Base-by-base conservation (phyloP, 1,140 invertebrate genomes). In the Bombus ignitus region DNA sequence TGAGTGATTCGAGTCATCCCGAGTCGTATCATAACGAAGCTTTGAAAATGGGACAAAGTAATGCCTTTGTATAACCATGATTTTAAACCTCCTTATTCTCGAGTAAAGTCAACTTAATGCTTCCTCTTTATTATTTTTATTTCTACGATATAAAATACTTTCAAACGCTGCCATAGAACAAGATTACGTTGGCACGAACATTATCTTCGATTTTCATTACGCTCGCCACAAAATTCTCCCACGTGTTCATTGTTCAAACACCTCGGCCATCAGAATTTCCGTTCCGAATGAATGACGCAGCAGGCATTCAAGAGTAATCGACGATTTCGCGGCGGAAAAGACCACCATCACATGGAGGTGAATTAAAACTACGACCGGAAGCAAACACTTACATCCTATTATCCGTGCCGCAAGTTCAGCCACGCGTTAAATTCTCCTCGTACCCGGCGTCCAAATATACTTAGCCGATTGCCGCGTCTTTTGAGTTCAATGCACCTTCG, bases 351-450 rank as follows among this genome's bases (percentile, higher is more conserved):
- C 59, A 0, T 28, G 72, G 81, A 91, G 89, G 72, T 89, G 87
- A 91, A 92, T 91, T 92, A 90, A 89, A 93, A 91, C 81, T 91
- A 88, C 79, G 83, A 87, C 81, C 91, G 93, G 93, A 93, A 93
- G 88, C 81, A 66, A 72, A 85, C 88, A 92, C 92, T 93, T 93
- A 90, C 84, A 59, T 81, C 71, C 90, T 83, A 85, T 81, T 87
- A 82, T 88, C 77, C 90, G 82, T 87, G 85, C 89, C 35, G 53
- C 87, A 86, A 86, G 89, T 91, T 92, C 90, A 89, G 76, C 87
- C 82, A 86, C 88, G 91, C 92, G 81, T 93, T 88, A 92, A 93
- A 93, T 93, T 93, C 91, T 59, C 57, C 78, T 89, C 87, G 87
- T 68, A 74, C 25, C 76, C 80, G 2, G 35, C 80, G 76, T 90